Evolutionary conservation across 2,113 vertebrate species (phyloP).

Genomic region (Mormyrus lacerda): DNA sequence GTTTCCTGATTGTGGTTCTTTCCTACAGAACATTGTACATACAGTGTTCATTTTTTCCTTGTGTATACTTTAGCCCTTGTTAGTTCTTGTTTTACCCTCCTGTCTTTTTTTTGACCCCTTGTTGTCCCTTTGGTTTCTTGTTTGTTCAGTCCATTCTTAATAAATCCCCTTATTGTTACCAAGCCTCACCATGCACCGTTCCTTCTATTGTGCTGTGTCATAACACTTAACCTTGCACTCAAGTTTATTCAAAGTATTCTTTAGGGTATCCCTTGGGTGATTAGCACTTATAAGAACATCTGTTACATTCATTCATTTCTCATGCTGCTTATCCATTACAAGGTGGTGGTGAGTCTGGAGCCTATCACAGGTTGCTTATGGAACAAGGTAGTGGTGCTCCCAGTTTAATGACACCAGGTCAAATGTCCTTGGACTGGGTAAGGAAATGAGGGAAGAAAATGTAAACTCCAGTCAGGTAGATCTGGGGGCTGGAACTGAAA

Average conservation of each 20-base stretch:
- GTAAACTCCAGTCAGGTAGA: background rate
- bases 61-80: background rate
- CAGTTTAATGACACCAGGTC: background rate
- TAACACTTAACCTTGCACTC: background rate
- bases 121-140: background rate
- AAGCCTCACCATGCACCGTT: background rate
- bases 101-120: background rate
- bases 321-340: background rate
- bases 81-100: background rate
- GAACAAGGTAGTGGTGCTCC: background rate
- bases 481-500: background rate
- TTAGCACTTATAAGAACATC: background rate
- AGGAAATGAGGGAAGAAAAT: background rate
- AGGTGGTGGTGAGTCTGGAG: background rate
- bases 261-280: background rate
- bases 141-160: background rate
- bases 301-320: background rate
- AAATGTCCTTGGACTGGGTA: background rate
- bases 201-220: background rate
- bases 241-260: background rate
- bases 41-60: too few relatives aligned
- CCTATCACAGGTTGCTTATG: background rate
- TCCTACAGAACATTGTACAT: too few relatives aligned
- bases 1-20: background rate
- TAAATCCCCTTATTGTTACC: background rate